Evolutionary conservation across 2,888 invertebrate genomes (phyloP).

Genomic region (Bruchidius siliquastri): DNA sequence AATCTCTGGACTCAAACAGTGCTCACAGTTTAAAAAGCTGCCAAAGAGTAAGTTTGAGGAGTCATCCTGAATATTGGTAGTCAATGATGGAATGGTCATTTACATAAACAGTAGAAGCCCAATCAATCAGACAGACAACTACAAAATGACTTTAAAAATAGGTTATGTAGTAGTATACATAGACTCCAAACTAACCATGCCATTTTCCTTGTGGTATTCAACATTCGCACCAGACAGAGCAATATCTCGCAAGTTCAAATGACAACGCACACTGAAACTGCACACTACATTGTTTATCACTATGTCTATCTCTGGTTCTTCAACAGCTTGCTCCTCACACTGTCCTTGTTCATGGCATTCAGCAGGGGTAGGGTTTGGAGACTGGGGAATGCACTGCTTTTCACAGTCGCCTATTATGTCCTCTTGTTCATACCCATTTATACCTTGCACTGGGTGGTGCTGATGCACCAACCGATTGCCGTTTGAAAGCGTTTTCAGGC

Average conservation of each 20-base stretch:
- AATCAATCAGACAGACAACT: too few species aligned
- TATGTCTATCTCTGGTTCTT: conserved; percentile 83
- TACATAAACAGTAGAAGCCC: too few species aligned
- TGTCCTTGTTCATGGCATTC: conserved; percentile 11
- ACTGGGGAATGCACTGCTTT: background rate
- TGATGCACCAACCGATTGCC: conserved; percentile 49
- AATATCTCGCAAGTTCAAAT: conserved; percentile 90
- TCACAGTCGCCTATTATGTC: conserved; percentile 13
- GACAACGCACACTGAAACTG: conserved; percentile 94
- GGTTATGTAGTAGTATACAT: too few species aligned
- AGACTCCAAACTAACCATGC: conserved; percentile 76
- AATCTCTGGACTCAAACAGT: too few species aligned
- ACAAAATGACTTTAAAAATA: too few species aligned
- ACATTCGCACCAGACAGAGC: conserved; percentile 91
- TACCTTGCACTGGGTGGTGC: conserved; percentile 46
- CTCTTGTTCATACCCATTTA: conserved; percentile 31
- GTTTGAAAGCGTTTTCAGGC: conserved; percentile 70
- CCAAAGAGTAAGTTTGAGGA: too few species aligned
- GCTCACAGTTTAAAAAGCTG: too few species aligned
- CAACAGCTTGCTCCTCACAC: conserved; percentile 25
- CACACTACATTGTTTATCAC: conserved; percentile 97
- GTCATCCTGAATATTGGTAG: too few species aligned
- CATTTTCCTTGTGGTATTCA: conserved; percentile 90
- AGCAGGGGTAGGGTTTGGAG: background rate
- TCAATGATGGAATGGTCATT: too few species aligned